Evolutionary conservation across 2,888 invertebrate genomes (phyloP).

Genomic region (Cremastobaeus sp.): DNA sequence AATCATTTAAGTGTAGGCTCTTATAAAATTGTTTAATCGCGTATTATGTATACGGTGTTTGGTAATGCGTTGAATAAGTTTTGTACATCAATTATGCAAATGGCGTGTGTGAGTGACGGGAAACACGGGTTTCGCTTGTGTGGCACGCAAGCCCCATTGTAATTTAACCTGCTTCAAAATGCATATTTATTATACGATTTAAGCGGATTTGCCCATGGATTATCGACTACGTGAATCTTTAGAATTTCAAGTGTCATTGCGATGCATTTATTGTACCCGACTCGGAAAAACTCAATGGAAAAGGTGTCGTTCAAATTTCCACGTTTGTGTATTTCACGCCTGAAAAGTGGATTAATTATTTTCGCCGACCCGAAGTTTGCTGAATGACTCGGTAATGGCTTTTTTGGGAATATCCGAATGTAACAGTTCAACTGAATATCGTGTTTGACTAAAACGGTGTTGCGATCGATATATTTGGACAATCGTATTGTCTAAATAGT

Average conservation of each 20-base stretch:
- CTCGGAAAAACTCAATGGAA: too few relatives aligned
- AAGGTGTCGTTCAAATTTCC: too few relatives aligned
- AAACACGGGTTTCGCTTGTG: conserved; percentile 22
- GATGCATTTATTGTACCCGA: too few relatives aligned
- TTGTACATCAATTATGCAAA: conserved; percentile 16
- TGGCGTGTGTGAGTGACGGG: conserved; percentile 21
- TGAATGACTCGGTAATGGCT: too few relatives aligned
- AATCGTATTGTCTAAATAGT: too few relatives aligned
- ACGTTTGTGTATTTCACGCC: too few relatives aligned
- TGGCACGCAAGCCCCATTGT: conserved; percentile 33
- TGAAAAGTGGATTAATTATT: too few relatives aligned
- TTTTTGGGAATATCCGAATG: too few relatives aligned
- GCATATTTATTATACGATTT: conserved; percentile 19
- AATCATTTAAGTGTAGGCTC: conserved; percentile 24
- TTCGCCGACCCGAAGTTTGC: too few relatives aligned
- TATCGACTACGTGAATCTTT: neutral
- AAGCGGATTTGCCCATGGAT: conserved; percentile 14
- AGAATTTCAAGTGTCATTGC: conserved; percentile 1
- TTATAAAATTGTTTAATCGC: conserved; percentile 14
- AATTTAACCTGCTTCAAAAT: conserved; percentile 32
- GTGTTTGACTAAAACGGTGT: too few relatives aligned
- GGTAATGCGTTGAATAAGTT: conserved; percentile 14
- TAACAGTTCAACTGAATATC: too few relatives aligned
- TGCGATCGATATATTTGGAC: too few relatives aligned
- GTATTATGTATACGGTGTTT: conserved; percentile 28